Base-by-base conservation (phyloP, 2,113 vertebrate species). In the Cebus imitator region DNA sequence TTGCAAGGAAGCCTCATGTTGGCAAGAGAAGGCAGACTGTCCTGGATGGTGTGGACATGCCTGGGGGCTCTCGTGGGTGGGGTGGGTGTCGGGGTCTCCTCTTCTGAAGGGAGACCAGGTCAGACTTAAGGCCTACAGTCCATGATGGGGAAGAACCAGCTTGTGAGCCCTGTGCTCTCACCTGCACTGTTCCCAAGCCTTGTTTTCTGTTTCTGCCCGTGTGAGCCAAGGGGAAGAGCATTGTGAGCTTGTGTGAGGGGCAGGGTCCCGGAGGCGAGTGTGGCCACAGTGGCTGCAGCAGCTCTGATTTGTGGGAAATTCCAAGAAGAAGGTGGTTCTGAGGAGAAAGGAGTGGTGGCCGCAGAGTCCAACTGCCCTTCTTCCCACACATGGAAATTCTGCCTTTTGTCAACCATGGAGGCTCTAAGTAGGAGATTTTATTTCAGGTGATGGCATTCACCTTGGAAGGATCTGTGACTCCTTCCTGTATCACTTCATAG, bases 381-480 rank as follows among this genome's bases (percentile, higher is more conserved):
- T 37, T 16, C n/a, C 78, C 40, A 18, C 23, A 21, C 0, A 1
- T 58, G 43, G 75, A 87, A 57, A 40, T 66, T 57, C 81, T 48
- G 50, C 79, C n/a, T 45, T 95, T 57, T 58, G 72, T 58, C 90
- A 84, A 2, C 35, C 0, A 1, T 0, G 0, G 45, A 72, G 48
- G 10, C 78, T 64, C 6, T 48, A 32, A 68, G 40, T 52, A 68
- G 66, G 32, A 91, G 86, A 57, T 88, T 79, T 89, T 75, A 37
- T 94, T 95, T 90, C 50, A 68, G 80, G 66, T 5, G 37, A 14
- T 68, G 75, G 30, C 35, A 43, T 20, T 96, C 32, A 45, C 50
- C 55, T 82, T 30, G 2, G 55, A 35, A 30, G 66, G 37, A 61
- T 61, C 3, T 25, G 5, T 85, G 16, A 30, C 52, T 2, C 8